Base-by-base conservation (phyloP, 2,888 invertebrate genomes). In the Amphipoea lucens region DNA sequence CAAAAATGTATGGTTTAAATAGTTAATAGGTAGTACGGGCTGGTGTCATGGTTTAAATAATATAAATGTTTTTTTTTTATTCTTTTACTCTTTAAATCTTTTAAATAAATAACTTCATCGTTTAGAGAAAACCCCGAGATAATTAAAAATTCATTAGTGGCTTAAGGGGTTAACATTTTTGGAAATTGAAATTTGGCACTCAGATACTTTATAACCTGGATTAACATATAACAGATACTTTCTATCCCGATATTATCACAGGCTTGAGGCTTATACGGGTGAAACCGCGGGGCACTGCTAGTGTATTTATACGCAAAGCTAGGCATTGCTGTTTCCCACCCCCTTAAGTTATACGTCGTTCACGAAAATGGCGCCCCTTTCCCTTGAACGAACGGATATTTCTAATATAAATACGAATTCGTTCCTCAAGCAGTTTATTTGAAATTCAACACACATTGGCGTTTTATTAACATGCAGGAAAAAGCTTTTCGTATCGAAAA, bases 351-450 rank as follows among this genome's bases (percentile, higher is more conserved):
- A 14, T 36, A 36, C 51, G 36, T 20, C 40, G 17, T 57, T 72
- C 23, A 23, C 12, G 6, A 17, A 57, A 69, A 36, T 23, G 7
- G 48, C 36, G 0, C 9, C 40, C 11, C 40, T 63, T 60, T 69
- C 36, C 68, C n/a, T 29, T 36, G 20, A 48, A 14, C 9, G 20
- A 68, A 12, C 42, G 57, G 48, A 65, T 45, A 45, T 71, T 77
- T 29, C 40, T 23, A 36, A 83, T 36, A 67, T n/a, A 83, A 83
- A 57, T 36, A 54, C 20, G 14, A 45, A 67, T 17, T 45, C n/a
- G 20, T 76, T 60, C 20, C 51, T 17, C 1, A 5, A 1, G 17
- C 17, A 42, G 14, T 48, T 57, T 67, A 45, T 77, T 78, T 57
- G 20, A 20, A 63, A 83, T 83, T 63, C 81, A 63, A 20, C 57